Evolutionary conservation across 2,888 invertebrate species (phyloP).

Genomic region (Unio pictorum): DNA sequence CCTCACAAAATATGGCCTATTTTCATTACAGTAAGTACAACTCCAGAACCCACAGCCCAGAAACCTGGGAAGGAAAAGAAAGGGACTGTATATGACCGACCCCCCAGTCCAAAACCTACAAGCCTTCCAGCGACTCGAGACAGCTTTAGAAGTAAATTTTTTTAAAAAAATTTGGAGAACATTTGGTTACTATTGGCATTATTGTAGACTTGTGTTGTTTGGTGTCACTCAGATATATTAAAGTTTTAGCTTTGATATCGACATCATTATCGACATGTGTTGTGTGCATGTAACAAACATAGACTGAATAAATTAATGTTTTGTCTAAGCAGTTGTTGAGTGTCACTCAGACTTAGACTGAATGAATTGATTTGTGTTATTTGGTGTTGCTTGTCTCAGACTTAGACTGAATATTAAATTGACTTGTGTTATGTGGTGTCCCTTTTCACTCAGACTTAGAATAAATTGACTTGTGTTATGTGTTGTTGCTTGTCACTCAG

Average conservation of each 20-base stretch:
- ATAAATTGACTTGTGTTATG: too few relatives aligned
- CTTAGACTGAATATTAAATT: too few relatives aligned
- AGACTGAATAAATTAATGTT: too few relatives aligned
- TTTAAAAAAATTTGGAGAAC: not conserved
- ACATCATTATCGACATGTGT: too few relatives aligned
- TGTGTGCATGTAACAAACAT: too few relatives aligned
- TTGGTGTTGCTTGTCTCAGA: too few relatives aligned
- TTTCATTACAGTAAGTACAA: conserved; percentile 7
- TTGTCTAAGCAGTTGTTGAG: too few relatives aligned
- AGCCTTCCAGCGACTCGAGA: conserved; percentile 19
- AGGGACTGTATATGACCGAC: conserved; percentile 38
- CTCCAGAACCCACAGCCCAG: conserved; percentile 31
- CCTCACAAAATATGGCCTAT: not conserved
- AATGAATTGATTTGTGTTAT: too few relatives aligned
- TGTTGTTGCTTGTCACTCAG: too few relatives aligned
- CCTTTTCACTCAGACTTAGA: too few relatives aligned
- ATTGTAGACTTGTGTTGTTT: not conserved
- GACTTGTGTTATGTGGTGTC: too few relatives aligned
- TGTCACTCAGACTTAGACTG: too few relatives aligned
- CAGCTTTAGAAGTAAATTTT: conserved; percentile 30
- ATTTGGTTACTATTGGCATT: not conserved
- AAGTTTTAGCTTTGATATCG: not conserved
- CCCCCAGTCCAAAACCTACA: conserved; percentile 33
- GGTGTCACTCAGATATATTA: not conserved
- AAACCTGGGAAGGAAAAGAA: conserved; percentile 38